phyloP scores from a whole-genome alignment of 1,140 invertebrate species.

The Sminthurides bifidus region DNA sequence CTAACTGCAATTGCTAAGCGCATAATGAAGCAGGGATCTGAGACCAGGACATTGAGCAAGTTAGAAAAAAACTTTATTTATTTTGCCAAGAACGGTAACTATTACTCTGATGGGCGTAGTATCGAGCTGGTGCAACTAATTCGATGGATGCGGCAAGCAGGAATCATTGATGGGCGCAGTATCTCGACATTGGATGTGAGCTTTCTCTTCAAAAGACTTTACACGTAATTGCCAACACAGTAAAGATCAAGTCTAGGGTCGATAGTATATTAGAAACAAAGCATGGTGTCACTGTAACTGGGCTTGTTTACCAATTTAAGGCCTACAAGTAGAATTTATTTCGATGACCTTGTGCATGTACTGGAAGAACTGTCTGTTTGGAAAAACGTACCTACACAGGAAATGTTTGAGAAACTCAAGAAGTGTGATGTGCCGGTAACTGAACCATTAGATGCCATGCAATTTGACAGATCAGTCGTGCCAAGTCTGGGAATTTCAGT shows the following conservation, averaged over 20 bases:
- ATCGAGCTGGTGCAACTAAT: neutral
- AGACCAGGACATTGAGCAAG: neutral
- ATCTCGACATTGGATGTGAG: neutral
- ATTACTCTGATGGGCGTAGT: neutral
- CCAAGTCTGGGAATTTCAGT: too few species aligned
- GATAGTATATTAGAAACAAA: too few species aligned
- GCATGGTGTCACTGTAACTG: too few species aligned
- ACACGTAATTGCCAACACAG: neutral
- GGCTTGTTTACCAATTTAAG: neutral
- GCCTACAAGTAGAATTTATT: neutral
- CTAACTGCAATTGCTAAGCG: neutral
- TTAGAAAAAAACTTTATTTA: conserved; percentile 3
- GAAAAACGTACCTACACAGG: neutral
- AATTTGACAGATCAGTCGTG: too few species aligned
- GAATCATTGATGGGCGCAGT: neutral
- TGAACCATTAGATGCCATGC: neutral
- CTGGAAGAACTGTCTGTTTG: neutral
- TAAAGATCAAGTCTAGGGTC: too few species aligned
- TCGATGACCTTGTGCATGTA: neutral
- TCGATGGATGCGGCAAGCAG: conserved; percentile 4
- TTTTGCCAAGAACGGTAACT: conserved; percentile 3
- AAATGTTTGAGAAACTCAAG: neutral
- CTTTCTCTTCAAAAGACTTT: conserved; percentile 3
- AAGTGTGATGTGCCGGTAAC: neutral
- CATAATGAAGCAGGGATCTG: neutral